phyloP scores from a whole-genome alignment of 1,140 invertebrate genomes.

The Bombus affinis region DNA sequence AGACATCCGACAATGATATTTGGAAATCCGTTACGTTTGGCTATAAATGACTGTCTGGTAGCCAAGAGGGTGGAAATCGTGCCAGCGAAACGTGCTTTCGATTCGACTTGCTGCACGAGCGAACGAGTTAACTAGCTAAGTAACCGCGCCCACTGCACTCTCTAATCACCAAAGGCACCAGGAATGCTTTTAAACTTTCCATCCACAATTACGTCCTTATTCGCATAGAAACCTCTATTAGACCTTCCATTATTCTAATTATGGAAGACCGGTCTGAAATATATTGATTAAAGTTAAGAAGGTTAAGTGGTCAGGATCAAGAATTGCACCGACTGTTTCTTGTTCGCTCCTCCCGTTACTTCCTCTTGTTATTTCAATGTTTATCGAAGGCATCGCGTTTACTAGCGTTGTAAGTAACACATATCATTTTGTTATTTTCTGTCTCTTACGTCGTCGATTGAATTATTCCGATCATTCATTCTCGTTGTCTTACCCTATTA shows the following conservation, averaged over 20 bases:
- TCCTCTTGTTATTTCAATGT: background rate
- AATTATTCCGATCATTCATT: background rate
- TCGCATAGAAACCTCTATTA: conserved; percentile 21
- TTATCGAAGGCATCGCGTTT: background rate
- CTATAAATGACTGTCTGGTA: no score
- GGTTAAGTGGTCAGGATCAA: background rate
- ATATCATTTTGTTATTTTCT: background rate
- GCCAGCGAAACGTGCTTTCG: conserved; percentile 32
- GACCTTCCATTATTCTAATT: conserved; percentile 43
- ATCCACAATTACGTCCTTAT: conserved; percentile 33
- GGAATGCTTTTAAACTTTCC: conserved; percentile 49
- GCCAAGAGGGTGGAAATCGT: background rate
- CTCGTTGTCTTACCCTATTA: no score
- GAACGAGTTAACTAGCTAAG: conserved; percentile 47
- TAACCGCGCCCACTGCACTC: conserved; percentile 46
- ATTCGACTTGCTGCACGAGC: conserved; percentile 11
- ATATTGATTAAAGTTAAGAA: conserved; percentile 31
- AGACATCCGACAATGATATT: background rate
- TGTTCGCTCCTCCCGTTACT: background rate
- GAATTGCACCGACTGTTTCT: background rate
- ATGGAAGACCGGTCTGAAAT: conserved; percentile 12
- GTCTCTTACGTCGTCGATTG: background rate
- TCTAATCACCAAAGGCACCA: conserved; percentile 43
- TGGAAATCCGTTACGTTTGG: conserved; percentile 21
- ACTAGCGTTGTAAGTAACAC: background rate